Evolutionary conservation across 2,113 vertebrate species (phyloP), one percentile per base, ranked within the genome.

Genomic region (Hassar affinis): DNA sequence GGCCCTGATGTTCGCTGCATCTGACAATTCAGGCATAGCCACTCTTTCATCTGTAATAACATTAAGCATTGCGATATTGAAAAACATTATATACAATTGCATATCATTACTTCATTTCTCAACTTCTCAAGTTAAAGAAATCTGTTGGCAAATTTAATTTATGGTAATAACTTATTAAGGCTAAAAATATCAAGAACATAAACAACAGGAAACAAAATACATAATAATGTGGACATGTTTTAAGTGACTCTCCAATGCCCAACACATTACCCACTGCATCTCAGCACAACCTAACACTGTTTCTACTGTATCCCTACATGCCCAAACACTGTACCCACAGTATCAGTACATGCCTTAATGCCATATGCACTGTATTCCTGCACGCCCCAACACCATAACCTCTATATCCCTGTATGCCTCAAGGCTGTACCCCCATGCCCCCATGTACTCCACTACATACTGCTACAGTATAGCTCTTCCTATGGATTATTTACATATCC

Each of bases 11-110:
- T 94, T 93, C 94, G 92, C 71, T 94, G 93, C 92, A 95, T 95
- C 90, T 97, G 96, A 87, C 96, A 97, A 85, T 95, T 96, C 87
- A 97, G 94, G 91, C 96, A 97, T 42, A 96, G 94, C 96, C 96
- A 96, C 86, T 96, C 95, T 17, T 92, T 94, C 57, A 95, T 87
- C 96, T 97, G 91, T 7, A 89, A 69, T 38, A 57, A 80, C 35
- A 72, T 6, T 11, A 3, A 54, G 38, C 38, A 42, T 42, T 3
- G 38, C 38, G 6, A 6, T 42, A 42, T 42, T 2, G 2, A 42
- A 42, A 42, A 42, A 42, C 38, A 42, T 3, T 52, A 18, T 52
- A 18, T 52, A 45, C 27, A 69, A 69, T 42, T 68, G 4, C 11
- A 17, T 69, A 42, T 42, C 9, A 22, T 69, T 9, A 35, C 35